Evolutionary conservation across 2,113 vertebrate genomes (phyloP).

Genomic region (Xiphias gladius): DNA sequence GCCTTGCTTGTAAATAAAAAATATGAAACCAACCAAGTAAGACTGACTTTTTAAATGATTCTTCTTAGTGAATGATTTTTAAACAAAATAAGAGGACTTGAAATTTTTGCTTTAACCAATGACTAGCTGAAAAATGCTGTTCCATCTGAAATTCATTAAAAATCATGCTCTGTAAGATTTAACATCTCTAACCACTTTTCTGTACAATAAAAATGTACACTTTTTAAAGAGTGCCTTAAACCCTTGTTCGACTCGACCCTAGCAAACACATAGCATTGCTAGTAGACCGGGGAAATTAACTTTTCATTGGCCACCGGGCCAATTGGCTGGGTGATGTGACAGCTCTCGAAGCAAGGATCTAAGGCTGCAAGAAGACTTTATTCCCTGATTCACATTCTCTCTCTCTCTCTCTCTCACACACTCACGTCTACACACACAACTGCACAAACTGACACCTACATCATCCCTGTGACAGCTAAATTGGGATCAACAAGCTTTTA

Average conservation of each 20-base stretch:
- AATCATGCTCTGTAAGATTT: not conserved
- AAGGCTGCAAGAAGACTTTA: constrained; percentile 44
- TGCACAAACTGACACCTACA: constrained; percentile 42
- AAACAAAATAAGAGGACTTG: too few relatives aligned
- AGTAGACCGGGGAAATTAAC: constrained; percentile 52
- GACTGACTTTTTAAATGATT: not conserved
- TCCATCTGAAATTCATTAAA: constrained; percentile 24
- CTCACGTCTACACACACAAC: not conserved
- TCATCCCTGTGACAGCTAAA: constrained; percentile 72
- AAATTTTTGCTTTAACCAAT: not conserved
- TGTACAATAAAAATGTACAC: constrained; percentile 10
- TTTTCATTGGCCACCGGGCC: constrained; percentile 67
- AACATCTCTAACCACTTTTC: constrained; percentile 33
- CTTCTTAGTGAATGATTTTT: not conserved
- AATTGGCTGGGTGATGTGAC: constrained; percentile 69
- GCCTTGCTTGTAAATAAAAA: not conserved
- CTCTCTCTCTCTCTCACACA: not conserved
- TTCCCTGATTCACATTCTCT: constrained; percentile 34
- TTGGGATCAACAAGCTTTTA: constrained; percentile 79
- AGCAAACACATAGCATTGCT: constrained; percentile 29
- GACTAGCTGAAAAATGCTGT: not conserved
- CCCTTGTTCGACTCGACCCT: constrained; percentile 8
- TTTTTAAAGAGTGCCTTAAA: constrained; percentile 29
- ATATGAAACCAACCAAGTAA: not conserved
- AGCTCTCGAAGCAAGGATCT: constrained; percentile 37